Percentiles rank a stretch among this genome's conserved stretches.
Conservation (phyloP, 2,888 invertebrate species). For the Dolichopus griseipennis region DNA sequence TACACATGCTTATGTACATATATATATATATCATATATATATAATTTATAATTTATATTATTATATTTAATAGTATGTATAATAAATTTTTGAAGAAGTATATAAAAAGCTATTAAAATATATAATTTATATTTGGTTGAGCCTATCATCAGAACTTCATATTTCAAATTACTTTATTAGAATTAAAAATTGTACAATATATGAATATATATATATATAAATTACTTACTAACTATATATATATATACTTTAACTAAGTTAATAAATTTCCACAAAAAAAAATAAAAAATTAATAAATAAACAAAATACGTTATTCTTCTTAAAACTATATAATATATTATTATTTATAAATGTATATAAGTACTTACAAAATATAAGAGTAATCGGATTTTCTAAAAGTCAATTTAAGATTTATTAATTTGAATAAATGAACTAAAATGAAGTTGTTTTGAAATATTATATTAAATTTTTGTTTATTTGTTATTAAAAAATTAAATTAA, state of each 20-base stretch:
- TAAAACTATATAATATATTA: no score
- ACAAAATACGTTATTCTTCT: no score
- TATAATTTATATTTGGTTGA: slow-evolving; percentile 3
- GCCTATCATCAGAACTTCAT: neutral
- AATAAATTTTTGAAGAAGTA: neutral
- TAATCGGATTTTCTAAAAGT: neutral
- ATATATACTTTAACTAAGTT: neutral
- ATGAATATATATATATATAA: no score
- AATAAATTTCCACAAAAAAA: neutral
- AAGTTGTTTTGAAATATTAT: neutral
- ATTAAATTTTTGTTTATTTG: no score
- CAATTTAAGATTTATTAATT: neutral
- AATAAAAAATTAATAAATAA: neutral
- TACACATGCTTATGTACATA: neutral
- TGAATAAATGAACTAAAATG: neutral
- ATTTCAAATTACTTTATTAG: neutral
- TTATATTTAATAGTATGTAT: no score
- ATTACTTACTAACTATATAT: no score
- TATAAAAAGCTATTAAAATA: neutral
- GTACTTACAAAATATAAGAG: no score
- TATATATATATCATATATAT: neutral
- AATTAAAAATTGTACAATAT: no score
- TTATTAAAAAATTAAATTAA: no score
- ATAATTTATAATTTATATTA: no score
- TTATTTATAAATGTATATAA: no score